Conservation (phyloP, 1,140 invertebrate genomes). For the Dryas iulia region DNA sequence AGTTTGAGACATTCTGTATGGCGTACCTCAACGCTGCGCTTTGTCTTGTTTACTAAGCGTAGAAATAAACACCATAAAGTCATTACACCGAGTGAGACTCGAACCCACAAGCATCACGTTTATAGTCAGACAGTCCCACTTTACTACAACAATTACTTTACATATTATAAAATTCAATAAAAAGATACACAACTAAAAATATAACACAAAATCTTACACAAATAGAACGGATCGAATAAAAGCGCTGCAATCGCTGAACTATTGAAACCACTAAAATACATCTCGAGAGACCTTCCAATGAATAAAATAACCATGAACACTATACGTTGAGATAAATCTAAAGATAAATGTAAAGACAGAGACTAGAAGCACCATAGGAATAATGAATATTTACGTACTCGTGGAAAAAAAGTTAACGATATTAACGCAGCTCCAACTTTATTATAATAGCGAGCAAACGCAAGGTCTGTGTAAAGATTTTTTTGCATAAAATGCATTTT, state of each 20-base stretch:
- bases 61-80: too few relatives aligned
- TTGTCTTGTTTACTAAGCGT: too few relatives aligned
- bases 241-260: neutral
- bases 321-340: neutral
- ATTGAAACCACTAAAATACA: neutral
- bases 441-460: slow-evolving; percentile 30
- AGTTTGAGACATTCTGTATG: too few relatives aligned
- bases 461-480: slow-evolving; percentile 25
- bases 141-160: too few relatives aligned
- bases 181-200: neutral
- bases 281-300: neutral
- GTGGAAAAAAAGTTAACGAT: slow-evolving; percentile 21
- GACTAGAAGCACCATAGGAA: slow-evolving; percentile 6
- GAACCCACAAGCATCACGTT: too few relatives aligned
- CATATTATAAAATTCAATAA: too few relatives aligned
- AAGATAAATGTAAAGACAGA: neutral
- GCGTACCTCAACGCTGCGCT: too few relatives aligned
- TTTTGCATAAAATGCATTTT: slow-evolving; percentile 34
- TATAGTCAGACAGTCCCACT: too few relatives aligned
- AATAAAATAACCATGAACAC: neutral
- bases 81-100: too few relatives aligned
- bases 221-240: neutral
- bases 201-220: neutral
- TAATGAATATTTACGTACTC: slow-evolving; percentile 19
- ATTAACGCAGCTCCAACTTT: slow-evolving; percentile 22